These are phyloP conservation scores for Sylvicapra grimmia DNA, from an alignment of 2,113 vertebrate species.

Conservation along the genomic window DNA sequence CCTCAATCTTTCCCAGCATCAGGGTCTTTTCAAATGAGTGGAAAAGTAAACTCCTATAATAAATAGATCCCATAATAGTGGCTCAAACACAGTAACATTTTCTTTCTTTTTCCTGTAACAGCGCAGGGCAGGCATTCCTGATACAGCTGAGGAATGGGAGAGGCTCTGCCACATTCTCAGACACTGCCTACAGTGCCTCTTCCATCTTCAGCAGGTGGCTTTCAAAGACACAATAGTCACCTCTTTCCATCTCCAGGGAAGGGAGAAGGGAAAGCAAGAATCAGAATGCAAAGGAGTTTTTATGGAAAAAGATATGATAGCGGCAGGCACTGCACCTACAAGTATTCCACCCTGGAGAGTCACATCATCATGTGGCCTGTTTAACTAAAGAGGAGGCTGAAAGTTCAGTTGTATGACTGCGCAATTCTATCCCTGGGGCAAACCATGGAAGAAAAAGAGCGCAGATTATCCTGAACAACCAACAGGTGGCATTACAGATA, in stretches of 20 bases:
- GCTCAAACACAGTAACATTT: not conserved
- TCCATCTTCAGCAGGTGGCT: not conserved
- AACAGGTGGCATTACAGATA: not conserved
- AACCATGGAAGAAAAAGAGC: not conserved
- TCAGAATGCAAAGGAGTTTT: not conserved
- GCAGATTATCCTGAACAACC: not conserved
- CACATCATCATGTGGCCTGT: not conserved
- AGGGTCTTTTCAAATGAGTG: not conserved
- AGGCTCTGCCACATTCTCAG: not conserved
- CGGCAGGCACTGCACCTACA: not conserved
- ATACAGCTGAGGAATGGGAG: too few relatives aligned
- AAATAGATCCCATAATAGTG: not conserved
- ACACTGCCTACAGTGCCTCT: not conserved
- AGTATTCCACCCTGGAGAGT: not conserved
- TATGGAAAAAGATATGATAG: not conserved
- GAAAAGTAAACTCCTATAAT: not conserved
- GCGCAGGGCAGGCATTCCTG: not conserved
- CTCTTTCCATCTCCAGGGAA: not conserved
- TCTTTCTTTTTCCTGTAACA: not conserved
- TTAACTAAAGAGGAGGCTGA: not conserved
- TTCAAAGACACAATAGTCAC: not conserved
- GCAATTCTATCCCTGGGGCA: not conserved
- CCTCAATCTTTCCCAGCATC: not conserved
- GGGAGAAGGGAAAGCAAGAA: too few relatives aligned
- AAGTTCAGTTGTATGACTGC: not conserved